These are phyloP conservation scores for Hyaena hyaena DNA, from an alignment of 2,113 vertebrate species.

Conservation along the genomic window DNA sequence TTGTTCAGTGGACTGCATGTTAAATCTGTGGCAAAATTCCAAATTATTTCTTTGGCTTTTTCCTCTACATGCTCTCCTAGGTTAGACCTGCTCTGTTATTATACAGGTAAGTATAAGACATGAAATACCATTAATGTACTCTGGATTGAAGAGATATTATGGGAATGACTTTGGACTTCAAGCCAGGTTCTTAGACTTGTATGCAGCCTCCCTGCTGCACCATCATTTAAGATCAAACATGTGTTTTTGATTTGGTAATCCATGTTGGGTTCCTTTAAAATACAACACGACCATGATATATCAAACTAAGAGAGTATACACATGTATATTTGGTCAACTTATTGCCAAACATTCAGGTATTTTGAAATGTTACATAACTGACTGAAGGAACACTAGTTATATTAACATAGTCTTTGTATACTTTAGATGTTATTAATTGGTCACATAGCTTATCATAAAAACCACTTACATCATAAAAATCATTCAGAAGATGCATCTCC, in stretches of 20 bases:
- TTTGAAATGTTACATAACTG: slow-evolving; percentile 23
- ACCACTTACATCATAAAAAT: slow-evolving; percentile 18
- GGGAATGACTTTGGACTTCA: not conserved
- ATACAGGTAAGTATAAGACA: not conserved
- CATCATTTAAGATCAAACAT: not conserved
- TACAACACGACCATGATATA: not conserved
- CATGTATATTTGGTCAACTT: not conserved
- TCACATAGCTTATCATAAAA: not conserved
- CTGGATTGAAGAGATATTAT: not conserved
- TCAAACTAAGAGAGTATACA: not conserved
- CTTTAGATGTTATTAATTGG: slow-evolving; percentile 12
- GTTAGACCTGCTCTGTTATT: not conserved
- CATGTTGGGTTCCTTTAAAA: not conserved
- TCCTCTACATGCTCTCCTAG: not conserved
- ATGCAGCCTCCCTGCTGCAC: not conserved
- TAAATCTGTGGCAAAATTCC: slow-evolving; percentile 43
- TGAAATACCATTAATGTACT: not conserved
- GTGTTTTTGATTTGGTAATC: slow-evolving; percentile 5
- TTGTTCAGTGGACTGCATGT: not conserved
- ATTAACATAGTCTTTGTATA: not conserved
- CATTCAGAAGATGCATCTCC: not conserved
- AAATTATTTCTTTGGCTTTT: slow-evolving; percentile 41
- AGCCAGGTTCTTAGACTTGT: not conserved
- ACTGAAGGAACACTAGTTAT: not conserved
- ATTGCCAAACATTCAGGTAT: slow-evolving; percentile 1